Evolutionary conservation across 2,113 vertebrate genomes (phyloP).

Genomic region (Pelodiscus sinensis): DNA sequence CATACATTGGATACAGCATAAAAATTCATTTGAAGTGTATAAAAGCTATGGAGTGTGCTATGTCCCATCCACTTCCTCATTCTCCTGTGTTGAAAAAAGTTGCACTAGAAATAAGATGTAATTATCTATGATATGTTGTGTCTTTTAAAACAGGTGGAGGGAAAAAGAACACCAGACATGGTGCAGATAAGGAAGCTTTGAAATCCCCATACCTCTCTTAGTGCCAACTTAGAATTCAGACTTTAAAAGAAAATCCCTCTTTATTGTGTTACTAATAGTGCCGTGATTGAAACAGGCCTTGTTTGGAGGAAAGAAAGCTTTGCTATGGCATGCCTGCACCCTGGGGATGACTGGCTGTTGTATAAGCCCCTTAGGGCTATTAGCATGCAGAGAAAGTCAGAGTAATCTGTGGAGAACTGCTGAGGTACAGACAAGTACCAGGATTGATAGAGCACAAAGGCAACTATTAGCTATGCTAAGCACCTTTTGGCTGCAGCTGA

Average conservation of each 20-base stretch:
- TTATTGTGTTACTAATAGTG: background rate
- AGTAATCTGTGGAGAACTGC: background rate
- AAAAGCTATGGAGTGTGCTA: background rate
- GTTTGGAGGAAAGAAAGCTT: background rate
- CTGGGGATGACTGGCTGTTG: slow-evolving; percentile 23
- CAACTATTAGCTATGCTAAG: background rate
- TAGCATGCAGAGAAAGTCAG: background rate
- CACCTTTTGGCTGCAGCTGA: background rate
- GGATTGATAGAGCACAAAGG: background rate
- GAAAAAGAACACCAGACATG: slow-evolving; percentile 28
- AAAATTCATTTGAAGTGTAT: background rate
- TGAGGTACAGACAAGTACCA: background rate
- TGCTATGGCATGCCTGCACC: accelerated
- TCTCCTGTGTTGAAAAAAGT: slow-evolving; percentile 44
- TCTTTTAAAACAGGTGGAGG: slow-evolving; percentile 47
- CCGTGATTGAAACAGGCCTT: background rate
- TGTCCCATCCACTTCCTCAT: slow-evolving; percentile 31
- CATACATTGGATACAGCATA: background rate
- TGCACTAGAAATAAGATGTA: slow-evolving; percentile 48
- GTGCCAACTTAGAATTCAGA: background rate
- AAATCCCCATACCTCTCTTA: slow-evolving; percentile 49
- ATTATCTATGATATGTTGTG: slow-evolving; percentile 47
- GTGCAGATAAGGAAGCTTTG: slow-evolving; percentile 50
- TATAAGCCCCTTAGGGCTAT: slow-evolving; percentile 37
- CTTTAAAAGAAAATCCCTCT: background rate